Conservation (phyloP, 2,113 vertebrate genomes). For the Ceyx melanurus region DNA sequence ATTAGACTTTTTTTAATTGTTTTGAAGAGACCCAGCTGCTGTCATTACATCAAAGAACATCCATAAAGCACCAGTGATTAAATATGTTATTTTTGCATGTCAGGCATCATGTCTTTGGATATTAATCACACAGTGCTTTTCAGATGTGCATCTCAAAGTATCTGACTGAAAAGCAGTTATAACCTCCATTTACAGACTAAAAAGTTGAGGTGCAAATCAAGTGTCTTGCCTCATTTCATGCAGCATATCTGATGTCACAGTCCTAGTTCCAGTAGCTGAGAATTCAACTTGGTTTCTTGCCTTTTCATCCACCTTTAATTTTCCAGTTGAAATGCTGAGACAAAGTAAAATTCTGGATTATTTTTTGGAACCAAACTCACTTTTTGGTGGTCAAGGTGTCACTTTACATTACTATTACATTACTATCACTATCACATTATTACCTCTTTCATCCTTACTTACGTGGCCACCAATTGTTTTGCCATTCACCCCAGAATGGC, state of each 20-base stretch:
- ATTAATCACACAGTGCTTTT: slow-evolving; percentile 17
- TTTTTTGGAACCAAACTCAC: no score
- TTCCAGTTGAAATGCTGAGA: not conserved
- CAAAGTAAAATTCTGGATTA: not conserved
- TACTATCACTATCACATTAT: no score
- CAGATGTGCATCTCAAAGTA: slow-evolving; percentile 4
- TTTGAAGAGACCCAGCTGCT: slow-evolving; percentile 65
- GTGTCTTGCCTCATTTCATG: not conserved
- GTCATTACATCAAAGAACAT: slow-evolving; percentile 58
- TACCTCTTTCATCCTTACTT: no score
- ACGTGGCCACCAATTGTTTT: no score
- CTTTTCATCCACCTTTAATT: not conserved
- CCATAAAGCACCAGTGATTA: slow-evolving; percentile 49
- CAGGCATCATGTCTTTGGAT: slow-evolving; percentile 22
- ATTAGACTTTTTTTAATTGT: slow-evolving; percentile 53
- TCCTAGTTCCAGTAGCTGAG: not conserved
- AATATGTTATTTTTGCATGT: slow-evolving; percentile 42
- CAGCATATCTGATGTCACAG: not conserved
- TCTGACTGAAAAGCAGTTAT: not conserved
- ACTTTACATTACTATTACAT: no score
- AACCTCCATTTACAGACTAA: not conserved
- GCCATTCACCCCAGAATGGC: no score
- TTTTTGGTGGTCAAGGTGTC: no score
- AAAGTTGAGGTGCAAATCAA: not conserved
- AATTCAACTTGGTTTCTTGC: not conserved